phyloP scores from a whole-genome alignment of 2,797 vertebrate genomes.

The Pangasius krempfi region DNA sequence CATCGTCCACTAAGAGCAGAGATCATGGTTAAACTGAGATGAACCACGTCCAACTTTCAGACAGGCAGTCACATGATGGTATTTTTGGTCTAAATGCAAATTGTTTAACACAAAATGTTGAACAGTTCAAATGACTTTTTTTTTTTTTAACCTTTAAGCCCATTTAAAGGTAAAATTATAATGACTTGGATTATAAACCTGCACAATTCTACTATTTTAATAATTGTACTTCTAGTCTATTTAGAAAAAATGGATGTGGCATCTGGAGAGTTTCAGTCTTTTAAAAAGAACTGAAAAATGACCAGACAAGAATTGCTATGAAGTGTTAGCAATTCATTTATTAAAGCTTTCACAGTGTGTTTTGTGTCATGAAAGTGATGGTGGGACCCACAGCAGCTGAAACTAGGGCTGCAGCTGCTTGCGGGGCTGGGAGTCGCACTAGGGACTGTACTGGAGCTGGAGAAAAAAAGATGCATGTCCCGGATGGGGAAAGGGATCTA shows the following conservation, averaged over 20 bases:
- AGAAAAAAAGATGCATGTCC: not conserved
- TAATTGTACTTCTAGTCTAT: not conserved
- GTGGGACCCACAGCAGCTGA: slow-evolving; percentile 21
- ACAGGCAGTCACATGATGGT: not conserved
- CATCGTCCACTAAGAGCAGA: slow-evolving; percentile 19
- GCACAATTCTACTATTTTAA: not conserved
- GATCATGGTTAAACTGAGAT: not conserved
- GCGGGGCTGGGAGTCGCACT: not conserved
- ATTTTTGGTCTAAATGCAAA: slow-evolving; percentile 1
- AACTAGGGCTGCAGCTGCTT: slow-evolving; percentile 44
- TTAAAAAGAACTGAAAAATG: not conserved
- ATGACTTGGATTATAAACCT: too few species aligned
- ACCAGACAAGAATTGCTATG: not conserved
- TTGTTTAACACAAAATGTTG: not conserved
- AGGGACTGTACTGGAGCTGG: slow-evolving; percentile 26
- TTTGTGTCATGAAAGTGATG: not conserved
- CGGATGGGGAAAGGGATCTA: not conserved
- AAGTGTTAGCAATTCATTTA: not conserved
- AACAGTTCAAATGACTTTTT: not conserved
- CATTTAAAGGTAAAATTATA: not conserved
- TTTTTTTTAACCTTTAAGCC: not conserved
- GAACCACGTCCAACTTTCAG: not conserved
- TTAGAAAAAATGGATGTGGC: too few species aligned
- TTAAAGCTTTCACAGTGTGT: not conserved
- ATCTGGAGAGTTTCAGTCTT: not conserved